Conservation (phyloP, 2,888 invertebrate species). For the Cyclophora albipunctata region DNA sequence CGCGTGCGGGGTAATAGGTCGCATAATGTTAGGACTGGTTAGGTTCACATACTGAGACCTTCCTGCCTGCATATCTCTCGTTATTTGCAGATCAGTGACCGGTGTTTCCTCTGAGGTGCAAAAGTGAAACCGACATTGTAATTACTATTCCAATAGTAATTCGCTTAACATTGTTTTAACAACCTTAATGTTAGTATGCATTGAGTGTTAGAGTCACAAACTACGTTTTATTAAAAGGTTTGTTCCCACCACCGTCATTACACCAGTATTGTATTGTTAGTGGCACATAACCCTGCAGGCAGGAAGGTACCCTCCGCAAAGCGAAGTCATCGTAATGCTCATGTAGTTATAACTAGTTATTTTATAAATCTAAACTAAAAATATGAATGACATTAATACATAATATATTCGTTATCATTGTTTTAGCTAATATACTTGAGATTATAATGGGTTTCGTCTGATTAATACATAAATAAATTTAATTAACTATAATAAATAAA, state of each 20-base stretch:
- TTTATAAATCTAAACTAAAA: neutral
- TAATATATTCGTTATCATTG: neutral
- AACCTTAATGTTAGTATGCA: constrained; percentile 48
- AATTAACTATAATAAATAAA: constrained; percentile 1
- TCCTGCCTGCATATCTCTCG: constrained; percentile 79
- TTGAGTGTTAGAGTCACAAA: constrained; percentile 50
- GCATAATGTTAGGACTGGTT: constrained; percentile 57
- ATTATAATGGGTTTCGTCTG: neutral
- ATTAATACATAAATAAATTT: constrained; percentile 1
- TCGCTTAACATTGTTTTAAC: constrained; percentile 27
- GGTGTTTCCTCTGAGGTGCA: constrained; percentile 73
- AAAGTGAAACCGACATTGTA: constrained; percentile 61
- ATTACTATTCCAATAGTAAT: constrained; percentile 47
- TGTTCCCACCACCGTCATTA: constrained; percentile 60
- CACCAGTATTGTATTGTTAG: constrained; percentile 53
- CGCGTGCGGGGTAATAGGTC: constrained; percentile 58
- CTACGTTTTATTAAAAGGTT: constrained; percentile 40
- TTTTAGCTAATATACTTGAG: constrained; percentile 3
- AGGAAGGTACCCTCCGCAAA: constrained; percentile 76
- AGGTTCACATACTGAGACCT: constrained; percentile 74
- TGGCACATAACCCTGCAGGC: constrained; percentile 71
- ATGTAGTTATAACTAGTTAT: constrained; percentile 31
- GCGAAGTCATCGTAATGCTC: constrained; percentile 69
- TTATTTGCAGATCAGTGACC: constrained; percentile 71
- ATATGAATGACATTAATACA: constrained; percentile 12